These are phyloP conservation scores for Dolichopus griseipennis DNA, from an alignment of 2,888 invertebrate species.

Conservation along the genomic window DNA sequence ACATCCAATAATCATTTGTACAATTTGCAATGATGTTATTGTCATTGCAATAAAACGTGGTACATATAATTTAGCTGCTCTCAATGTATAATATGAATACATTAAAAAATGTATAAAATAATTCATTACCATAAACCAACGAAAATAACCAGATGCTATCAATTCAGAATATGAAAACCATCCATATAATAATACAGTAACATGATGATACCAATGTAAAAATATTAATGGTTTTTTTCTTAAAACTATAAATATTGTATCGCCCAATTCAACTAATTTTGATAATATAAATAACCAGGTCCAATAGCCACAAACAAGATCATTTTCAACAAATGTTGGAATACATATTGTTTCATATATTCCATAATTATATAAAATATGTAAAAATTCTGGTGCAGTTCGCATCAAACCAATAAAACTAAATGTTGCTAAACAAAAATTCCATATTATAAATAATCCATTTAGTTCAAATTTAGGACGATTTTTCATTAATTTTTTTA, in stretches of 20 bases:
- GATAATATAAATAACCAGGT: conserved; percentile 94
- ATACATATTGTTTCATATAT: conserved; percentile 94
- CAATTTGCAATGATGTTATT: conserved; percentile 81
- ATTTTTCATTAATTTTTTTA: conserved; percentile 87
- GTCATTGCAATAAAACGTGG: conserved; percentile 79
- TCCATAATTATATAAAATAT: conserved; percentile 81
- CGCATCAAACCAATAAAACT: conserved; percentile 89
- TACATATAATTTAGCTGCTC: conserved; percentile 75
- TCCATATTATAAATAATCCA: conserved; percentile 84
- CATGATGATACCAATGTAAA: conserved; percentile 95
- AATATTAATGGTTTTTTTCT: conserved; percentile 90
- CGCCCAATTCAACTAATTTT: conserved; percentile 92
- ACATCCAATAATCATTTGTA: conserved; percentile 94
- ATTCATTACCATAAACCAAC: conserved; percentile 94
- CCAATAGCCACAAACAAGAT: conserved; percentile 94
- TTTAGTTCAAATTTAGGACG: conserved; percentile 78
- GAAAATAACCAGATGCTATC: conserved; percentile 62
- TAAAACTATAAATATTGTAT: conserved; percentile 88
- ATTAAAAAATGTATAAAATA: conserved; percentile 85
- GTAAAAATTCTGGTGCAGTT: conserved; percentile 86
- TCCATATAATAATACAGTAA: conserved; percentile 85
- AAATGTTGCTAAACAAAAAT: conserved; percentile 82
- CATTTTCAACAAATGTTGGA: conserved; percentile 83
- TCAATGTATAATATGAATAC: conserved; percentile 84
- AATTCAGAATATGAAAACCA: conserved; percentile 90